Percentiles rank a stretch among this genome's conserved stretches.
Evolutionary conservation across 2,113 vertebrate genomes (phyloP).

Genomic region (Rhinopomastus cyanomelas): DNA sequence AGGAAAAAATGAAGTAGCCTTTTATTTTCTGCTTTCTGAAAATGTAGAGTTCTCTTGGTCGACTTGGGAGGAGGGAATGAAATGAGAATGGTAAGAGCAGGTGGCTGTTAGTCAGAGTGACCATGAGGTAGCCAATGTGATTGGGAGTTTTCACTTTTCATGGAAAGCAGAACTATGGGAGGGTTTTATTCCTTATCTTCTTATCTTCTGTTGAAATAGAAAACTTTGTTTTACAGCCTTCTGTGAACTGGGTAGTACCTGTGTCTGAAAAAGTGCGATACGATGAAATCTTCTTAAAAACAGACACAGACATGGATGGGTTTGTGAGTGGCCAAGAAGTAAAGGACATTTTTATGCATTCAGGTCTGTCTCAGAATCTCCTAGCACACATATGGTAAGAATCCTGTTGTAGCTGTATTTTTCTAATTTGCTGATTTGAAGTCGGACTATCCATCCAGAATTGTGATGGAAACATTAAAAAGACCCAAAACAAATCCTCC

Average conservation of each 20-base stretch:
- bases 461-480: background rate
- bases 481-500: background rate
- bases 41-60: background rate
- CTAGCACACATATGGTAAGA: constrained; percentile 96
- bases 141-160: background rate
- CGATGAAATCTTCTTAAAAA: constrained; percentile 96
- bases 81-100: background rate
- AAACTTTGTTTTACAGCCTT: constrained; percentile 72
- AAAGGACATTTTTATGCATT: constrained; percentile 98
- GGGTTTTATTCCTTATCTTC: background rate
- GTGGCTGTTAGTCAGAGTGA: background rate
- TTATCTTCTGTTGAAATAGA: background rate
- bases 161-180: background rate
- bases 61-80: background rate
- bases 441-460: background rate
- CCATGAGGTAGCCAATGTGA: background rate
- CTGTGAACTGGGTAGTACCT: constrained; percentile 89
- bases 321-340: constrained; percentile 95
- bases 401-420: background rate
- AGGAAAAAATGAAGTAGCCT: background rate
- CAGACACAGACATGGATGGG: constrained; percentile 91
- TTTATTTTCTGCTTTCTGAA: background rate
- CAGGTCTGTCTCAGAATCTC: constrained; percentile 89
- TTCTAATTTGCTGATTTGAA: background rate
- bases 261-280: constrained; percentile 87